phyloP scores from a whole-genome alignment of 2,113 vertebrate genomes.

The Rhegmatorhina hoffmannsi region DNA sequence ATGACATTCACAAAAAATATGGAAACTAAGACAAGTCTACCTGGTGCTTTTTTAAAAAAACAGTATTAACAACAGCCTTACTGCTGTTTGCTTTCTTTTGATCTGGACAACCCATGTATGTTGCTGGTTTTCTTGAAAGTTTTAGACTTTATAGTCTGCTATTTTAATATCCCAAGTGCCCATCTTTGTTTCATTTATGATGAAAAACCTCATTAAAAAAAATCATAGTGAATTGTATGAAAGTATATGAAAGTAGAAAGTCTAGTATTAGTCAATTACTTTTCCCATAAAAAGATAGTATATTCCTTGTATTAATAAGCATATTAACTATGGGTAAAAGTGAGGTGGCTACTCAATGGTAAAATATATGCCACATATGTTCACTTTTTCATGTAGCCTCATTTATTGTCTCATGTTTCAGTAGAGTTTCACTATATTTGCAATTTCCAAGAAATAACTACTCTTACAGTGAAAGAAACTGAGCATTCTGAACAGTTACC shows the following conservation, averaged over 20 bases:
- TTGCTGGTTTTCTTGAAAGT: background rate
- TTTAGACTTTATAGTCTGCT: background rate
- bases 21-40: background rate
- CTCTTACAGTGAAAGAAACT: background rate
- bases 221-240: conserved; percentile 15
- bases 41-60: background rate
- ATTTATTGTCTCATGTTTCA: background rate
- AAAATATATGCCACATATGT: background rate
- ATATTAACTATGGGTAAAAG: background rate
- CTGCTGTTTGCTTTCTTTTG: background rate
- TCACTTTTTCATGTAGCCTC: background rate
- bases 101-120: background rate
- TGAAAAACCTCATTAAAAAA: conserved; percentile 8
- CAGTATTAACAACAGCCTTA: background rate
- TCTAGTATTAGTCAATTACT: background rate
- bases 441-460: background rate
- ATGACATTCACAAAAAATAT: background rate
- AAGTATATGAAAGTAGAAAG: background rate
- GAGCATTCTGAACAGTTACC: background rate
- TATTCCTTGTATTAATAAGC: background rate
- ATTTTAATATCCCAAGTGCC: background rate
- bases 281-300: background rate
- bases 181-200: background rate
- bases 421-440: background rate
- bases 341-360: background rate